Base-by-base conservation (phyloP, 1,140 invertebrate genomes). In the Meloidogyne floridensis region DNA sequence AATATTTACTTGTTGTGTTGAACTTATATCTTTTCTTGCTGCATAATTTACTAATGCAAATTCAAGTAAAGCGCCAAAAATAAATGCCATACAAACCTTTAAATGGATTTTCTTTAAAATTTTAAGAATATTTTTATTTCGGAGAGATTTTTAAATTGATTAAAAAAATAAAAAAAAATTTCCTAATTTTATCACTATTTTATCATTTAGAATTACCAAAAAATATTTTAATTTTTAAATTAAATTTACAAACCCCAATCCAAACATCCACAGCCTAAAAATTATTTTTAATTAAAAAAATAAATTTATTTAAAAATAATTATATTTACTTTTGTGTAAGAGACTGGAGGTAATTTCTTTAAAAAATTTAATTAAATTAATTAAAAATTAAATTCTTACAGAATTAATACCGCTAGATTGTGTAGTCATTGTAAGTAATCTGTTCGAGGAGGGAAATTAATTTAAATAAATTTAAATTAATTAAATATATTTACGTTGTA, bases 1-100 rank as follows among this genome's bases (percentile, higher is more conserved):
- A 87, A 70, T 74, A 87, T 87, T 13, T 85, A 54, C 53, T 18
- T 86, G 80, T 71, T 87, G 86, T 10, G 79, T 77, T 20, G 85
- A 65, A 20, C 77, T 89, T 15, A 87, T 89, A 80, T 97, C 95
- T 80, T 95, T 96, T 81, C 96, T 93, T 80, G 95, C 96, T 18
- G 95, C 95, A 91, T 97, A 97, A 91, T 97, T 97, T 77, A 98
- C 96, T 75, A 98, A 92, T 51, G 96, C 96, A 90, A 97, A 98
- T 92, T 85, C 86, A 74, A 86, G 80, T 47, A 84, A 65, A n/a
- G 82, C 82, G 15, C 81, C 82, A 56, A 84, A 84, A 74, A 98
- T 96, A 91, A 98, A 97, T 20, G 95, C 97, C 83, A 97, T 92
- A 78, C 87, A 87, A 18, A 87, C 84, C 76, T 83, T 32, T 9